phyloP scores from a whole-genome alignment of 2,113 vertebrate species.

The Scopus umbretta region DNA sequence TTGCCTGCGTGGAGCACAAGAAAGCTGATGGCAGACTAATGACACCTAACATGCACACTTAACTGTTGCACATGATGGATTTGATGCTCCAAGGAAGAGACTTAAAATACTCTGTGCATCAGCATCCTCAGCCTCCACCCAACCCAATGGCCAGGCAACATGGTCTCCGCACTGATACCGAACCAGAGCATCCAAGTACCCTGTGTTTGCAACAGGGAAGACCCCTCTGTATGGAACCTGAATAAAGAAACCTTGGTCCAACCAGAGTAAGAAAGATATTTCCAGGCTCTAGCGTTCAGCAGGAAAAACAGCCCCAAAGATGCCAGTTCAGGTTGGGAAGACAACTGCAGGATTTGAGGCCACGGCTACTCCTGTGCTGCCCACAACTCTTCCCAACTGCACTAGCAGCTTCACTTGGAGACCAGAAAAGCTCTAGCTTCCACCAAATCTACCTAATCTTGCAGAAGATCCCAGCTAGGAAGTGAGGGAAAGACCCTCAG shows the following conservation, averaged over 20 bases:
- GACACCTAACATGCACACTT: fast-evolving
- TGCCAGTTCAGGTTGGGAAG: fast-evolving
- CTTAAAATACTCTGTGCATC: not conserved
- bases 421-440: not conserved
- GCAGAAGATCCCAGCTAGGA: not conserved
- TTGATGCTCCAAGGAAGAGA: not conserved
- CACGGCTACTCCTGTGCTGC: not conserved
- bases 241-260: not conserved
- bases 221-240: not conserved
- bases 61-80: not conserved
- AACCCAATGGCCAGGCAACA: not conserved
- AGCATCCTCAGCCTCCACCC: not conserved
- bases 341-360: not conserved
- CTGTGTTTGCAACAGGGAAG: not conserved
- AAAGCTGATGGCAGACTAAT: not conserved
- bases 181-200: not conserved
- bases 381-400: not conserved
- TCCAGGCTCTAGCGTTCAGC: not conserved
- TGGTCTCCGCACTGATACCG: fast-evolving
- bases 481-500: not conserved
- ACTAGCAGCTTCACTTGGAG: not conserved
- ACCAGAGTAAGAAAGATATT: not conserved
- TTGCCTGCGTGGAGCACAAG: not conserved
- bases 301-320: not conserved
- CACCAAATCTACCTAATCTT: not conserved